These are phyloP conservation scores for Xylota sylvarum DNA, from an alignment of 2,888 invertebrate genomes.

Conservation along the genomic window DNA sequence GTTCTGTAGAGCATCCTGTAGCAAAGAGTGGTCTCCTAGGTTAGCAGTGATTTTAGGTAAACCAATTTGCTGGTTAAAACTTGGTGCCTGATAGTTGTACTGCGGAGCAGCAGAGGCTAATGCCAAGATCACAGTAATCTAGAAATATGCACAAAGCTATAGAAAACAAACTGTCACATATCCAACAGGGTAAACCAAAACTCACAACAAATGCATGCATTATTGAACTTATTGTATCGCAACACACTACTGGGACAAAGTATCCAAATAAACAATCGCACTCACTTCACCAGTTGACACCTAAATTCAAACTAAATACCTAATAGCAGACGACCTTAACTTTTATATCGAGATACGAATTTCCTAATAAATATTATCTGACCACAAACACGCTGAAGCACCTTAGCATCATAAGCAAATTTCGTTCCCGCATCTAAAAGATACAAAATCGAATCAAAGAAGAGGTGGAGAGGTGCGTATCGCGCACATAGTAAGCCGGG, in stretches of 20 bases:
- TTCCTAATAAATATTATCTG: conserved; percentile 47
- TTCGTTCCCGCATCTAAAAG: conserved; percentile 21
- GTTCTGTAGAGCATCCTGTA: conserved; percentile 80
- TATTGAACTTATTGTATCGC: conserved; percentile 61
- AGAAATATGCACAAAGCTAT: conserved; percentile 20
- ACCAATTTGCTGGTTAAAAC: conserved; percentile 36
- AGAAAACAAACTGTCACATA: neutral
- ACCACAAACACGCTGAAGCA: conserved; percentile 55
- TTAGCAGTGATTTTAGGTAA: conserved; percentile 30
- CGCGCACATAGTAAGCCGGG: neutral
- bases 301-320: conserved; percentile 83
- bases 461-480: conserved; percentile 26
- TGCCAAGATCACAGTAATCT: conserved; percentile 80
- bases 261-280: conserved; percentile 65
- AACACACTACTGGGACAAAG: conserved; percentile 37
- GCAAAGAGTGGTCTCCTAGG: conserved; percentile 72
- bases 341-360: conserved; percentile 81
- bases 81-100: conserved; percentile 80
- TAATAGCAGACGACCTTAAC: conserved; percentile 80
- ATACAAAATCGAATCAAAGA: conserved; percentile 33
- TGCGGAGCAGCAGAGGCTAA: conserved; percentile 81
- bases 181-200: conserved; percentile 22
- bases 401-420: conserved; percentile 35
- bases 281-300: conserved; percentile 81
- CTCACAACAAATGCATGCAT: conserved; percentile 83